Conservation (phyloP, 2,797 vertebrate species). For the Alosa sapidissima region DNA sequence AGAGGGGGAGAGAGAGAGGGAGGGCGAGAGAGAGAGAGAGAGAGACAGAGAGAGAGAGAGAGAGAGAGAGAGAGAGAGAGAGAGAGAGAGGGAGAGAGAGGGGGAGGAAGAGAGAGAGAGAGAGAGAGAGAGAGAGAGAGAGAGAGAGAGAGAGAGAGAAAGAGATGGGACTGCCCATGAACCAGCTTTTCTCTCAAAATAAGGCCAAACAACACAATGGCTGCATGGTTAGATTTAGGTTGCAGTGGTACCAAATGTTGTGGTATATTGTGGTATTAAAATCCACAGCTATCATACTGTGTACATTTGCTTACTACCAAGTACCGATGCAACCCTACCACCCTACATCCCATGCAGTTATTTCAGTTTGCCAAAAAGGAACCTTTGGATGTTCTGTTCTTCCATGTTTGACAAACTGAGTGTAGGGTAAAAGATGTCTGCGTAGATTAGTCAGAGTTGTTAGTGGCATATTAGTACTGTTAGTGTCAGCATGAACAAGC, state of each 20-base stretch:
- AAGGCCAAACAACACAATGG: slow-evolving; percentile 7
- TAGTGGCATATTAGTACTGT: slow-evolving; percentile 26
- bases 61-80: neutral
- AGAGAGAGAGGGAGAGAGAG: neutral
- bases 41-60: neutral
- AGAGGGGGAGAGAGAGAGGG: neutral
- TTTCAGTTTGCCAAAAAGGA: neutral
- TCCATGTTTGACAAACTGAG: neutral
- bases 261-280: too few species aligned
- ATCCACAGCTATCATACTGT: too few species aligned
- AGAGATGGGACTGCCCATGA: neutral
- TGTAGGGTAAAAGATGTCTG: neutral
- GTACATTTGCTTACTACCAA: too few species aligned
- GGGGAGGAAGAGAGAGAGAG: neutral
- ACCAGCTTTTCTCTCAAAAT: slow-evolving; percentile 14
- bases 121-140: neutral
- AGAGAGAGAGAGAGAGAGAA: neutral
- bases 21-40: neutral
- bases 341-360: neutral
- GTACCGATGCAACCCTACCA: too few species aligned
- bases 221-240: neutral
- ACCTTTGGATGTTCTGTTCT: neutral
- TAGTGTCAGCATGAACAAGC: slow-evolving; percentile 32
- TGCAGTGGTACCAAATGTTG: too few species aligned
- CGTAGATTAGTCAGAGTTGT: neutral